Percentiles rank a stretch among this genome's conserved stretches.
phyloP scores from a whole-genome alignment of 2,797 vertebrate genomes.

The Pangasius krempfi region DNA sequence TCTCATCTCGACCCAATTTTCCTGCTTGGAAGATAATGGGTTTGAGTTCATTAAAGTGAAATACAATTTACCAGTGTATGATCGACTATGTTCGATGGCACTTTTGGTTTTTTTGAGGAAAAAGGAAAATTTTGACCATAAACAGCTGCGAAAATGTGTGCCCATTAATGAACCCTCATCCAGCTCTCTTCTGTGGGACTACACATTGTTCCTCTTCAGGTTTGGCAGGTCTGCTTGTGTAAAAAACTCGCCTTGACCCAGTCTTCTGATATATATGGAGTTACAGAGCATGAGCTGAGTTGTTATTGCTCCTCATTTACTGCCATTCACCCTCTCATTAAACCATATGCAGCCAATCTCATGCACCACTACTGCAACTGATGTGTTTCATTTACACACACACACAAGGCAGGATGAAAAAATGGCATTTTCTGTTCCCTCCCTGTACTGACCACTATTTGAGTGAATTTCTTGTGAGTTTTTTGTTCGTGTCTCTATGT shows the following conservation, averaged over 20 bases:
- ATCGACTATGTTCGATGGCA: not conserved
- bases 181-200: not conserved
- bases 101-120: not conserved
- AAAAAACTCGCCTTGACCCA: not conserved
- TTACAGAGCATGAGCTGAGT: not conserved
- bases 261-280: not conserved
- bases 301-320: not conserved
- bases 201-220: not conserved
- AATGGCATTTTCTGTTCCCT: not conserved
- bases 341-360: not conserved
- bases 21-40: not conserved
- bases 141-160: not conserved
- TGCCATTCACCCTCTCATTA: not conserved
- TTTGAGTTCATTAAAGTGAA: not conserved
- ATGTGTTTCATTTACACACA: not conserved
- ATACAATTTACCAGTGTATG: not conserved
- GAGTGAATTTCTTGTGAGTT: slow-evolving; percentile 21
- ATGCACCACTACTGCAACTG: slow-evolving; percentile 6
- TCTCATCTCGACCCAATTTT: not conserved
- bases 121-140: not conserved
- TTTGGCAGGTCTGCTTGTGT: not conserved
- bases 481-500: slow-evolving; percentile 26
- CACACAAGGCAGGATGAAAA: not conserved
- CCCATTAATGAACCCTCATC: not conserved
- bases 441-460: slow-evolving; percentile 16